These are phyloP conservation scores for Flexamia atlantica DNA, from an alignment of 2,888 invertebrate genomes.

Conservation along the genomic window DNA sequence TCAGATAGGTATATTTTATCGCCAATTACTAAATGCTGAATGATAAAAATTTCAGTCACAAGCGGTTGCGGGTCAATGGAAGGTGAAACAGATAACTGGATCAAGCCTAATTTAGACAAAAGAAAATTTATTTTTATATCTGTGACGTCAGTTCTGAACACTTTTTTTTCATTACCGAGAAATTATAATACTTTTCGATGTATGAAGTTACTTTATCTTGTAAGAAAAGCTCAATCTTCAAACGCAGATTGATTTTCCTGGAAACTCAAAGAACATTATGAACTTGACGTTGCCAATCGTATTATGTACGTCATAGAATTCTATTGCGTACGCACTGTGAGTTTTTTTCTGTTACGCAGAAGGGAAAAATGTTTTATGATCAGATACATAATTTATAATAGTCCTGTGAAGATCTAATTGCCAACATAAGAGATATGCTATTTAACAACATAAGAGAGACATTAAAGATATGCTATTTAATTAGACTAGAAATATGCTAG, in stretches of 20 bases:
- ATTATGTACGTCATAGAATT: not conserved
- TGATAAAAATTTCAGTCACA: not conserved
- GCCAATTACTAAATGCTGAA: not conserved
- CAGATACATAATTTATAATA: no score
- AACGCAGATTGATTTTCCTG: not conserved
- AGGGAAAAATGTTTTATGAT: no score
- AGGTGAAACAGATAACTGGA: not conserved
- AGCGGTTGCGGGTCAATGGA: not conserved
- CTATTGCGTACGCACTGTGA: not conserved
- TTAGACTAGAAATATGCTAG: no score
- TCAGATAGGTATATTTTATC: no score
- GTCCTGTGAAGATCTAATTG: no score
- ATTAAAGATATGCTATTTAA: no score
- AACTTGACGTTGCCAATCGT: not conserved
- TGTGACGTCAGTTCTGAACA: not conserved
- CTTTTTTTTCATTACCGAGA: not conserved
- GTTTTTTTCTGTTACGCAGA: not conserved
- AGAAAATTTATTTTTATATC: not conserved
- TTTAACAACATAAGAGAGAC: no score
- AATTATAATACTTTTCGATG: not conserved
- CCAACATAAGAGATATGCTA: no score
- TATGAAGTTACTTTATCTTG: not conserved
- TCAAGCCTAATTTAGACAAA: not conserved
- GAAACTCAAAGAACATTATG: not conserved
- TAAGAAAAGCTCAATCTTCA: constrained; percentile 14